Evolutionary conservation across 2,888 invertebrate genomes (phyloP), one percentile per base, ranked within the genome.

Genomic region (Campoplex nolae): DNA sequence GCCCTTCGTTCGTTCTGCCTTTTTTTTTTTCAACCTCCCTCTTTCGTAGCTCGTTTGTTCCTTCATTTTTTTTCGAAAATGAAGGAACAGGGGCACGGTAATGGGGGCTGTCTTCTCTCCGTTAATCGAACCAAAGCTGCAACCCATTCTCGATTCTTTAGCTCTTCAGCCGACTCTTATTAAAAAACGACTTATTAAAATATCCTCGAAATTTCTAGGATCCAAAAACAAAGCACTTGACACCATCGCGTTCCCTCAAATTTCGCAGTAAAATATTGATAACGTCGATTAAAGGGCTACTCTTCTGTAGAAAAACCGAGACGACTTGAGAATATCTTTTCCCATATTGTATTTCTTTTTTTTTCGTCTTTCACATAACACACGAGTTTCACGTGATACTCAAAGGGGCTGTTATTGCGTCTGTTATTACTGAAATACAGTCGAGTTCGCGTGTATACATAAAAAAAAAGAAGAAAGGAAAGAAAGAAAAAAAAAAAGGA

Each of bases 111-210:
- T 56, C 62, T 54, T 67, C 74, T 56, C 88, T 88, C 73, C 32
- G 58, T 83, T 88, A 83, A 87, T 85, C 88, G 81, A 77, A 32
- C 76, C n/a, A 88, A 88, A 88, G 88, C 89, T 87, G 90, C 89
- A 89, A 89, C 89, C 85, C 88, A 23, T 84, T 89, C 89, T 65
- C 38, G 86, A 86, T 86, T 75, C 83, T 83, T 71, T 8, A 88
- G 68, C 84, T 67, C 83, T 88, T 83, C 80, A 85, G 80, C 35
- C 9, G n/a, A 18, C 11, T 73, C 4, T 7, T 9, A 35, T 4
- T n/a, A 11, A 9, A 68, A n/a, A n/a, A n/a, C n/a, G n/a, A n/a
- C n/a, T n/a, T n/a, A n/a, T n/a, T n/a, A n/a, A n/a, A n/a, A n/a
- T n/a, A n/a, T 1, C 2, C 9, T 23, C 45, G 0, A 68, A 45